Evolutionary conservation across 2,888 invertebrate genomes (phyloP).

Genomic region (Volucella inanis): DNA sequence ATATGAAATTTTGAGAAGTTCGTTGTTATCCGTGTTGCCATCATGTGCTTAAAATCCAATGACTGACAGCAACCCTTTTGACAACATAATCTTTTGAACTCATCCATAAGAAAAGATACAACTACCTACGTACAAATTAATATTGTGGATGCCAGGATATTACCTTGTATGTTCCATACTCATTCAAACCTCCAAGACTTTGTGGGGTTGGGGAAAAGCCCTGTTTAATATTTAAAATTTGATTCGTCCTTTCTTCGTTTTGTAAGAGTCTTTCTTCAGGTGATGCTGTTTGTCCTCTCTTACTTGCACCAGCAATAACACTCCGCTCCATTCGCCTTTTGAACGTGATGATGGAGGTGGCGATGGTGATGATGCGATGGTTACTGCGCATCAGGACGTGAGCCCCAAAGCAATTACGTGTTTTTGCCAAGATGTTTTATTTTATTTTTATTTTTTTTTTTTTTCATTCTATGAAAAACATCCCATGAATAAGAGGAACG

Average conservation of each 20-base stretch:
- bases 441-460: slow-evolving; percentile 4
- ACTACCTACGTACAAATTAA: neutral
- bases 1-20: neutral
- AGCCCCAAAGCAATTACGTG: slow-evolving; percentile 73
- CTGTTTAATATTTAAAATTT: slow-evolving; percentile 74
- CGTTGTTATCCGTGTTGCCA: slow-evolving; percentile 70
- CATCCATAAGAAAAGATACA: neutral
- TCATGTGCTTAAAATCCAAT: slow-evolving; percentile 71
- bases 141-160: neutral
- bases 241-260: slow-evolving; percentile 64
- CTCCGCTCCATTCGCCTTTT: neutral
- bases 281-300: slow-evolving; percentile 68
- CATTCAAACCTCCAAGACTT: slow-evolving; percentile 65
- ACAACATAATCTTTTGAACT: neutral
- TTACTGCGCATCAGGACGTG: slow-evolving; percentile 65
- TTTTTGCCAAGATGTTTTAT: slow-evolving; percentile 43
- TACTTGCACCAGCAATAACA: slow-evolving; percentile 6
- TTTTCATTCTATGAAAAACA: slow-evolving; percentile 15
- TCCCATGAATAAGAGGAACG: slow-evolving; percentile 49
- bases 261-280: slow-evolving; percentile 68
- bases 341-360: slow-evolving; percentile 32
- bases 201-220: slow-evolving; percentile 68
- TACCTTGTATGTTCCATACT: slow-evolving; percentile 23
- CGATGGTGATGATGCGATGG: slow-evolving; percentile 20
- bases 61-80: slow-evolving; percentile 61